Evolutionary conservation across 2,113 vertebrate genomes (phyloP).

Genomic region (Isichthys henryi): DNA sequence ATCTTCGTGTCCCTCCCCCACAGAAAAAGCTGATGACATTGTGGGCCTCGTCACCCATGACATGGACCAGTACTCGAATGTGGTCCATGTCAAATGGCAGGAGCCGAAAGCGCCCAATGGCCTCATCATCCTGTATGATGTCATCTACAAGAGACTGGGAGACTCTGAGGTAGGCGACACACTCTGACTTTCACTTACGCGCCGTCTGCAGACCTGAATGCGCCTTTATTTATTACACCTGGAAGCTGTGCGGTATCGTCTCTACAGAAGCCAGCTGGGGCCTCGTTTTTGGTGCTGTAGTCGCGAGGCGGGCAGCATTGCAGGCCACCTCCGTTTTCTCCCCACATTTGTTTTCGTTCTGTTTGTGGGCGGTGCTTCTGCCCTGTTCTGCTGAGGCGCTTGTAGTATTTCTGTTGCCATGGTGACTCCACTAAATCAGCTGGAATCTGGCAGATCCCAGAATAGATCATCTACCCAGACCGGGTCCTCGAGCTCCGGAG

Average conservation of each 20-base stretch:
- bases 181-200: neutral
- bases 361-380: slow-evolving; percentile 36
- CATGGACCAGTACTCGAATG: slow-evolving; percentile 64
- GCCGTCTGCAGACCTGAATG: neutral
- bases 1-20: neutral
- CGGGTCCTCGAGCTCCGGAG: neutral
- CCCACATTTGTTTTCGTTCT: slow-evolving; percentile 26
- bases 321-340: neutral
- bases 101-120: slow-evolving; percentile 82
- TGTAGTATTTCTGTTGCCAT: slow-evolving; percentile 52
- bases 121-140: slow-evolving; percentile 89
- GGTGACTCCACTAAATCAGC: slow-evolving; percentile 43
- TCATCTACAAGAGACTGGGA: slow-evolving; percentile 76
- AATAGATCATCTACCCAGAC: slow-evolving; percentile 8
- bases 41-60: slow-evolving; percentile 69
- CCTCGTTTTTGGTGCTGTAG: neutral
- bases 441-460: slow-evolving; percentile 24
- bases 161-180: slow-evolving; percentile 74
- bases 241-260: neutral
- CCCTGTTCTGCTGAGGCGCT: slow-evolving; percentile 41
- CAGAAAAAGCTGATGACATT: slow-evolving; percentile 88
- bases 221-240: neutral
- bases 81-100: slow-evolving; percentile 77
- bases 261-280: neutral
- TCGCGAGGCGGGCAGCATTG: neutral